Evolutionary conservation across 2,797 vertebrate genomes (phyloP).

Genomic region (Phoxinus dragarum): DNA sequence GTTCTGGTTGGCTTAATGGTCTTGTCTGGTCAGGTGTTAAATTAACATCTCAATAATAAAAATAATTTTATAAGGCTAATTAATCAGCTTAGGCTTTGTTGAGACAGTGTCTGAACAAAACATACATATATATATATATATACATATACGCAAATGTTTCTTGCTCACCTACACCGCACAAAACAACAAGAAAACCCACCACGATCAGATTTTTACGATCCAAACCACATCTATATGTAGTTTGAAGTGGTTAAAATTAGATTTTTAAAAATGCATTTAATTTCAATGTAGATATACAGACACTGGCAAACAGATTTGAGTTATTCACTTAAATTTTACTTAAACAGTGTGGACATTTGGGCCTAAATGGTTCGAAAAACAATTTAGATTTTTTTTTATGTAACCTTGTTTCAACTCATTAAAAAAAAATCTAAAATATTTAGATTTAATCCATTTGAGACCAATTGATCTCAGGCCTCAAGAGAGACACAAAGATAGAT

Average conservation of each 20-base stretch:
- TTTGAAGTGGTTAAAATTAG: neutral
- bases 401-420: neutral
- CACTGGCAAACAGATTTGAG: neutral
- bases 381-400: neutral
- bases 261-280: neutral
- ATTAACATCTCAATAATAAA: neutral
- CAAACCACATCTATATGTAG: neutral
- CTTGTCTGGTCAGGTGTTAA: neutral
- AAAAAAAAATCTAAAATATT: constrained; percentile 22
- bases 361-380: neutral
- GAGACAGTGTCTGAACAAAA: too few species aligned
- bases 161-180: neutral
- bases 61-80: neutral
- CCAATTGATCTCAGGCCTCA: constrained; percentile 6
- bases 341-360: neutral
- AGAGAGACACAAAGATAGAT: constrained; percentile 21
- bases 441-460: neutral
- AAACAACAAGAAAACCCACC: neutral
- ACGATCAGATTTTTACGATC: neutral
- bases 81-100: neutral
- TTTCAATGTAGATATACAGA: neutral
- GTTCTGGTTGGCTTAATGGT: neutral
- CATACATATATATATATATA: too few species aligned
- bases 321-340: neutral
- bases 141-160: too few species aligned